Base-by-base conservation (phyloP, 2,888 invertebrate species). In the Stramonita haemastoma region DNA sequence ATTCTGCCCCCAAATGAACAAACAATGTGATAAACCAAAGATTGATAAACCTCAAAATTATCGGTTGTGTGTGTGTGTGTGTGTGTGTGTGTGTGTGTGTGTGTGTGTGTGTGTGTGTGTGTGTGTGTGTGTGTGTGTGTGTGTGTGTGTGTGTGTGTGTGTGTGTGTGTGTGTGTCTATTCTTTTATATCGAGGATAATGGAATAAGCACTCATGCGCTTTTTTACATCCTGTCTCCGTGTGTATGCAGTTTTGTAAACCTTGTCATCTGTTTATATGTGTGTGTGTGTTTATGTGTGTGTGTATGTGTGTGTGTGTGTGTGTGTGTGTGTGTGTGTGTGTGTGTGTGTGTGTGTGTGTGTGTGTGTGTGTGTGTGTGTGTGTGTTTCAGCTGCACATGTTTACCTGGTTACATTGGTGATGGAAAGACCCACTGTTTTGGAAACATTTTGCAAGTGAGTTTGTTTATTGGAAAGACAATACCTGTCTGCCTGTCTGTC, bases 401-500 rank as follows among this genome's bases (percentile, higher is more conserved):
- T 89, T 88, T 91, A 22, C 92, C 91, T 26, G 94, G 94, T 22
- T 95, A 93, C 90, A 90, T 91, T 87, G 94, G 95, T 0, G 93
- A 94, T 91, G 95, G 94, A 36, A 46, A 87, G 56, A 57, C 87
- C 29, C 81, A 87, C 22, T 95, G 95, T 90, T 93, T 92, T 89
- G 94, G 94, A n/a, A 95, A 95, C 90, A 93, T 95, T 66, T 79
- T 94, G 57, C 93, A 94, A 92, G 94, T 94, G 91, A 90, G 91
- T 89, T 36, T 32, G 32, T 79, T 6, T 83, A 8, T 81, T 36
- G 2, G 36, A 36, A 34, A 5, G 22, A 0, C 36, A 19, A 15
- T 81, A 34, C 32, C 29, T n/a, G n/a, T n/a, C n/a, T n/a, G n/a
- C n/a, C n/a, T n/a, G n/a, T n/a, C n/a, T n/a, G 0, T 79, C 15